Percentiles rank a stretch among this genome's conserved stretches.
Evolutionary conservation across 2,888 invertebrate genomes (phyloP).

Genomic region (Philopedon plagiatum): DNA sequence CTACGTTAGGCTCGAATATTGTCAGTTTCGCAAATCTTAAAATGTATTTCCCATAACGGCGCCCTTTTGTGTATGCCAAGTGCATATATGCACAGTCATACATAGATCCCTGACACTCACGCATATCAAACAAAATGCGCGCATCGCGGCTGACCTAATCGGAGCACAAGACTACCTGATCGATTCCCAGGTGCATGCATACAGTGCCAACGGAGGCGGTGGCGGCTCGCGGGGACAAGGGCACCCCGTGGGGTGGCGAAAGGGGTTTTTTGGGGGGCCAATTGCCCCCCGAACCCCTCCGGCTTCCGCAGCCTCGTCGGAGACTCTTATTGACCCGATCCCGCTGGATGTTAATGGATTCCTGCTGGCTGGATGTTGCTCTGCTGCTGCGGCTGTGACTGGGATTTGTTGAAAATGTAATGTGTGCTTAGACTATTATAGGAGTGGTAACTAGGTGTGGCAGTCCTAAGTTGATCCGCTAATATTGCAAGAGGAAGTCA

Average conservation of each 20-base stretch:
- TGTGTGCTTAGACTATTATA: constrained; percentile 38
- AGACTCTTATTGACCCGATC: constrained; percentile 63
- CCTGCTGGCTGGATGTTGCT: constrained; percentile 53
- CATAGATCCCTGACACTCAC: constrained; percentile 31
- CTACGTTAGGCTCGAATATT: too few relatives aligned
- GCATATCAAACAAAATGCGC: constrained; percentile 56
- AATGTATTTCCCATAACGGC: not conserved
- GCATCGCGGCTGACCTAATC: constrained; percentile 59
- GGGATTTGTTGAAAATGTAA: constrained; percentile 48
- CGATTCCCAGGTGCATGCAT: constrained; percentile 62
- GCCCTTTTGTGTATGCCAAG: not conserved
- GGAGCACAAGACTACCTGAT: constrained; percentile 58
- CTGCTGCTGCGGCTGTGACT: constrained; percentile 42
- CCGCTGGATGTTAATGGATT: constrained; percentile 59
- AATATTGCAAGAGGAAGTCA: not conserved
- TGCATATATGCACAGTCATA: constrained; percentile 20
- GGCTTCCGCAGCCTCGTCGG: constrained; percentile 60
- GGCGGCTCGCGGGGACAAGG: constrained; percentile 30
- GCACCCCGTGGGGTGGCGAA: constrained; percentile 4
- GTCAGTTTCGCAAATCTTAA: not conserved
- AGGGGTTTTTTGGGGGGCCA: constrained; percentile 43
- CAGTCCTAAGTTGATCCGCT: constrained; percentile 11
- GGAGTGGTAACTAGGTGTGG: constrained; percentile 26
- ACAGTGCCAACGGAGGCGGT: constrained; percentile 51
- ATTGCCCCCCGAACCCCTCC: constrained; percentile 55